Evolutionary conservation across 2,888 invertebrate species (phyloP).

Genomic region (Stenolophus ochropezus): DNA sequence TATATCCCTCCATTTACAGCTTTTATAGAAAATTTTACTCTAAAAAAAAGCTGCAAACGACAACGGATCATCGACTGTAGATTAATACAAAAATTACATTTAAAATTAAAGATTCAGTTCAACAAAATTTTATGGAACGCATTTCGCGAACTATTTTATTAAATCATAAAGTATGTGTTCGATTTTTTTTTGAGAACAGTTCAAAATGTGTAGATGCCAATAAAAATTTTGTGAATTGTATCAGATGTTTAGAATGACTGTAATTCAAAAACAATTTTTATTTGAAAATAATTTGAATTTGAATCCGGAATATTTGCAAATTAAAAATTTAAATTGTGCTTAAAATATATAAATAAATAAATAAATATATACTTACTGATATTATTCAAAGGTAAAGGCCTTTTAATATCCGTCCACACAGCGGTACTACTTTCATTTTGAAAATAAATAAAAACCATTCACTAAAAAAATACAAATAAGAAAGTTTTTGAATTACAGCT

Average conservation of each 20-base stretch:
- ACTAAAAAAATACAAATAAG: constrained; percentile 37
- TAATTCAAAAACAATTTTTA: constrained; percentile 45
- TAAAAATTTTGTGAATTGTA: constrained; percentile 10
- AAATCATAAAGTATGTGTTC: no score
- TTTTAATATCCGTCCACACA: constrained; percentile 27
- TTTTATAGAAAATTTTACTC: no score
- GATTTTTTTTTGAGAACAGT: not conserved
- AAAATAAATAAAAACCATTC: constrained; percentile 38
- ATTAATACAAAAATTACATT: no score
- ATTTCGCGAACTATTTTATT: no score
- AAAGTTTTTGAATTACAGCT: constrained; percentile 43
- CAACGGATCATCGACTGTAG: no score
- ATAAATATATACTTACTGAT: constrained; percentile 41
- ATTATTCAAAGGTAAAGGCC: constrained; percentile 29
- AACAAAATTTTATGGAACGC: no score
- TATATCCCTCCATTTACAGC: no score
- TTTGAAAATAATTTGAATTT: not conserved
- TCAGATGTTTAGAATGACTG: constrained; percentile 10
- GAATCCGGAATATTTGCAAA: not conserved
- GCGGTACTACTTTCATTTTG: constrained; percentile 17
- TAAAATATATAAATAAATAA: constrained; percentile 10
- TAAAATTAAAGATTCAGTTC: no score
- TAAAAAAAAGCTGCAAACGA: no score
- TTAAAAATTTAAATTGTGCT: constrained; percentile 1
- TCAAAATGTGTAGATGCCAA: not conserved